Conservation (phyloP, 2,888 invertebrate species). For the Euspilapteryx auroguttella region DNA sequence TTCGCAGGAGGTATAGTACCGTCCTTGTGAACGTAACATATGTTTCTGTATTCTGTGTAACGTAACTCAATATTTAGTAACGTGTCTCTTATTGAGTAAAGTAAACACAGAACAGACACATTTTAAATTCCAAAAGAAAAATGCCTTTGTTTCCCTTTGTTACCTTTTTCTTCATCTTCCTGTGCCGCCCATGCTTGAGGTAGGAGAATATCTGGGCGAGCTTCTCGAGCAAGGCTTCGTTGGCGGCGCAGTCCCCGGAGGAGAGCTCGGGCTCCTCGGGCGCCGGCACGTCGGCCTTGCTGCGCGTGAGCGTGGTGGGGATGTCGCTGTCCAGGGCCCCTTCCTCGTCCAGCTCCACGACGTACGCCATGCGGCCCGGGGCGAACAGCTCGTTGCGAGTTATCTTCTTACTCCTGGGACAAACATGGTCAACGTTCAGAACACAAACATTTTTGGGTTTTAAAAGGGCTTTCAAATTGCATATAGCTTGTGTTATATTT, state of each 20-base stretch:
- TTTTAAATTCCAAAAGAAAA: too few relatives aligned
- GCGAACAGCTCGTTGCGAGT: slow-evolving; percentile 89
- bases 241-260: slow-evolving; percentile 61
- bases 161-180: slow-evolving; percentile 71
- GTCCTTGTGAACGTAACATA: too few relatives aligned
- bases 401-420: slow-evolving; percentile 71
- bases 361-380: slow-evolving; percentile 97
- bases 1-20: too few relatives aligned
- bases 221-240: slow-evolving; percentile 93
- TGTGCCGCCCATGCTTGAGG: slow-evolving; percentile 79
- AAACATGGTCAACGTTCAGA: too few relatives aligned
- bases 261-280: slow-evolving; percentile 68
- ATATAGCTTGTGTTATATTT: too few relatives aligned
- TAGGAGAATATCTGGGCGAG: slow-evolving; percentile 96
- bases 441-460: too few relatives aligned
- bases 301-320: slow-evolving; percentile 92
- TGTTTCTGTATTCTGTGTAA: too few relatives aligned
- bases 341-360: slow-evolving; percentile 93
- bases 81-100: too few relatives aligned
- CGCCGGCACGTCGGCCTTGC: slow-evolving; percentile 88
- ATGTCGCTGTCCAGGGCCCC: slow-evolving; percentile 73
- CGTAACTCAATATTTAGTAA: too few relatives aligned
- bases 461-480: neutral
- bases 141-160: too few relatives aligned
- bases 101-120: too few relatives aligned